phyloP scores from a whole-genome alignment of 2,888 invertebrate species.

The Drosophila testacea region DNA sequence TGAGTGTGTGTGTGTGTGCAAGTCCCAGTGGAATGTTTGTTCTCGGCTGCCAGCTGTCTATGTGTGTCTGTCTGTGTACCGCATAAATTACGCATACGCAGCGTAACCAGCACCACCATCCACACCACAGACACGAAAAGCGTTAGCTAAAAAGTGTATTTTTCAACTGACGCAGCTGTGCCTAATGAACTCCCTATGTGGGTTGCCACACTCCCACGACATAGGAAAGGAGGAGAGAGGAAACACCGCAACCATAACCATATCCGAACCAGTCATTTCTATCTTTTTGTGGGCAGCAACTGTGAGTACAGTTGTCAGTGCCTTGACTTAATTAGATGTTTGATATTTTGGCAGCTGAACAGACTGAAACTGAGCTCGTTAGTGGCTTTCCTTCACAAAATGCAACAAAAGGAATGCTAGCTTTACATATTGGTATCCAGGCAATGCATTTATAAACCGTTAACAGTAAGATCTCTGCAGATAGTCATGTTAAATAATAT shows the following conservation, averaged over 20 bases:
- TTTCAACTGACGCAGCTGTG: slow-evolving; percentile 60
- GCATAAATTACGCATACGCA: slow-evolving; percentile 77
- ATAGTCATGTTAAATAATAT: background rate
- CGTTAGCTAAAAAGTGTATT: slow-evolving; percentile 60
- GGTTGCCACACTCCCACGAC: slow-evolving; percentile 30
- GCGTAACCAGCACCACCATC: slow-evolving; percentile 36
- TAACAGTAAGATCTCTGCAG: background rate
- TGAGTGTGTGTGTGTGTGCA: slow-evolving; percentile 31
- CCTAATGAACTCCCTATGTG: slow-evolving; percentile 74
- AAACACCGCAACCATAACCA: slow-evolving; percentile 19
- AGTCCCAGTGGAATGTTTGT: slow-evolving; percentile 53
- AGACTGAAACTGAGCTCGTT: slow-evolving; percentile 58
- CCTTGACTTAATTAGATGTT: slow-evolving; percentile 71
- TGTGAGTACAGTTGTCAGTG: slow-evolving; percentile 36
- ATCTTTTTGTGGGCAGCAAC: slow-evolving; percentile 38
- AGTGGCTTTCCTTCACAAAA: slow-evolving; percentile 46
- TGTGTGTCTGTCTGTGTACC: slow-evolving; percentile 30
- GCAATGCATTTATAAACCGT: slow-evolving; percentile 3
- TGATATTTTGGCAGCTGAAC: slow-evolving; percentile 61
- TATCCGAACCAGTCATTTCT: slow-evolving; percentile 27
- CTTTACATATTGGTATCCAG: background rate
- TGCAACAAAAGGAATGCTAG: slow-evolving; percentile 6
- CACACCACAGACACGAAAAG: slow-evolving; percentile 41
- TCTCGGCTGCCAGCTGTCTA: slow-evolving; percentile 27
- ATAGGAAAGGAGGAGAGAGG: background rate